Evolutionary conservation across 2,113 vertebrate species (phyloP).

Genomic region (Lampris incognitus): DNA sequence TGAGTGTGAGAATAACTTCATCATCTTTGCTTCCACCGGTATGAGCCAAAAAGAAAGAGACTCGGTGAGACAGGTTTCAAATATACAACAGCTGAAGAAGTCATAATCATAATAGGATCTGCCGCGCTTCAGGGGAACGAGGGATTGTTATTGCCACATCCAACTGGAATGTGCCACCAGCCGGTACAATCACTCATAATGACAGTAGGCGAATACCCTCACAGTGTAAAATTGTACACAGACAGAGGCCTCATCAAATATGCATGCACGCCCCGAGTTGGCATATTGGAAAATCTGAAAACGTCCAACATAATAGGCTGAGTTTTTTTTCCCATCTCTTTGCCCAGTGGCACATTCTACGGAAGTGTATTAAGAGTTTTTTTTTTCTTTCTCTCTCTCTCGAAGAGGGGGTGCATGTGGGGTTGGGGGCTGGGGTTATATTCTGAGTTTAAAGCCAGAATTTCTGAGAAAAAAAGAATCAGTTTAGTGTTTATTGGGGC

Average conservation of each 20-base stretch:
- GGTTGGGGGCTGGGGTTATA: too few species aligned
- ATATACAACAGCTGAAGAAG: slow-evolving; percentile 42
- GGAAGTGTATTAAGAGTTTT: too few species aligned
- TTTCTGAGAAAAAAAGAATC: too few species aligned
- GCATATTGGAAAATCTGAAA: slow-evolving; percentile 65
- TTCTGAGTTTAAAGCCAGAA: too few species aligned
- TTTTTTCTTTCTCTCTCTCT: too few species aligned
- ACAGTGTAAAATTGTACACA: slow-evolving; percentile 40
- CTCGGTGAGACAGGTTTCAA: slow-evolving; percentile 42
- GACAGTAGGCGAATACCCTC: slow-evolving; percentile 51
- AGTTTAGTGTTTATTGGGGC: too few species aligned
- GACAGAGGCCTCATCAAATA: slow-evolving; percentile 66
- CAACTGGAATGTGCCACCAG: slow-evolving; percentile 57
- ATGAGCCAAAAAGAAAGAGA: slow-evolving; percentile 16
- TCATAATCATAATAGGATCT: slow-evolving; percentile 67
- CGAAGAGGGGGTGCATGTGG: too few species aligned
- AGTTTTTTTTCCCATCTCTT: slow-evolving; percentile 6
- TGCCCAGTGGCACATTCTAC: slow-evolving; percentile 32
- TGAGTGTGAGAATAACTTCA: too few species aligned
- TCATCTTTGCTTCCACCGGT: too few species aligned
- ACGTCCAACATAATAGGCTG: slow-evolving; percentile 50
- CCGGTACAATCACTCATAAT: slow-evolving; percentile 64
- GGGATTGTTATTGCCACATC: slow-evolving; percentile 64
- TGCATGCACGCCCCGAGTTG: slow-evolving; percentile 51
- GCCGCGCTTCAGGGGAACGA: slow-evolving; percentile 56